phyloP scores from a whole-genome alignment of 2,113 vertebrate species.

The Otocyon megalotis region DNA sequence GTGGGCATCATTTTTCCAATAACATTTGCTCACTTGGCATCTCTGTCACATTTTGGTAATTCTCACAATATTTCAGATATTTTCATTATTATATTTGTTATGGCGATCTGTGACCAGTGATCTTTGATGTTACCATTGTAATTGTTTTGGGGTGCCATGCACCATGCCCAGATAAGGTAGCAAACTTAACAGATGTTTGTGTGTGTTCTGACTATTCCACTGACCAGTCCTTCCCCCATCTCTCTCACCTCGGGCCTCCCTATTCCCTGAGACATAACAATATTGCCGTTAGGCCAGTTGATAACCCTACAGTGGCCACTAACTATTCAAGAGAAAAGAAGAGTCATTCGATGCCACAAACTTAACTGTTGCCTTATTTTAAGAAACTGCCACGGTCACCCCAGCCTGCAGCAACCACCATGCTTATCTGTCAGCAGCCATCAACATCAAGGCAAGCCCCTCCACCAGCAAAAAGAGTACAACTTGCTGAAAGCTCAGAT shows the following conservation, averaged over 20 bases:
- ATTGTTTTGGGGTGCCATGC: not conserved
- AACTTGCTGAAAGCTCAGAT: not conserved
- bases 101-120: not conserved
- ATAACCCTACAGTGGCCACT: not conserved
- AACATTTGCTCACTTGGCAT: not conserved
- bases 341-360: not conserved
- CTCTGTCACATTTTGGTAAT: not conserved
- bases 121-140: not conserved
- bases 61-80: not conserved
- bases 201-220: not conserved
- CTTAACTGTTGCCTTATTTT: not conserved
- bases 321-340: not conserved
- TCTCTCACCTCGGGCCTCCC: not conserved
- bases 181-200: not conserved
- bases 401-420: not conserved
- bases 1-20: not conserved
- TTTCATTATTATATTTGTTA: not conserved
- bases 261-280: not conserved
- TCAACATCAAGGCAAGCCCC: not conserved
- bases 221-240: not conserved
- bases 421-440: not conserved
- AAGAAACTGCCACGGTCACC: not conserved
- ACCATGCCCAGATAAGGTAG: not conserved
- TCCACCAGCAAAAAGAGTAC: not conserved
- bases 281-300: not conserved